Conservation (phyloP, 2,113 vertebrate genomes). For the Siphamia tubifer region DNA sequence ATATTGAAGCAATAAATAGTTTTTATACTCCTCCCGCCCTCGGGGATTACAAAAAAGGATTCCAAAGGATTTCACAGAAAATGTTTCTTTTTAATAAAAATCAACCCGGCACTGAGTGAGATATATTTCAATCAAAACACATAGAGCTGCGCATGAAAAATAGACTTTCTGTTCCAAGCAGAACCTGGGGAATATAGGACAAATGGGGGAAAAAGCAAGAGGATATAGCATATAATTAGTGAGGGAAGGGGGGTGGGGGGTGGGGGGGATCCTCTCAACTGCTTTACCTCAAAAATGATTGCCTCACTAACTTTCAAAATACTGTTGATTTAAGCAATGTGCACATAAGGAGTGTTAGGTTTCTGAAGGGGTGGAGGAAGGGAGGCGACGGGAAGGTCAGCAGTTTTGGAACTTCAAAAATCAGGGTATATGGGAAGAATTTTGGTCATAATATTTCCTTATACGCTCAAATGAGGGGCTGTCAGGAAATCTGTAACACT, state of each 20-base stretch:
- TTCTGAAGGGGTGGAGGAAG: conserved; percentile 30
- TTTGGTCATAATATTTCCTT: conserved; percentile 43
- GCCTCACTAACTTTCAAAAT: conserved; percentile 71
- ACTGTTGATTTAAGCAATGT: conserved; percentile 73
- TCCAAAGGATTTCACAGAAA: conserved; percentile 45
- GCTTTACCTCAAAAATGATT: conserved; percentile 61
- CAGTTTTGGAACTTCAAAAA: conserved; percentile 46
- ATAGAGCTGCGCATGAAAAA: conserved; percentile 44
- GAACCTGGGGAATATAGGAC: conserved; percentile 58
- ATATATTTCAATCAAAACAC: conserved; percentile 63
- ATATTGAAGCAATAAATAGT: conserved; percentile 64
- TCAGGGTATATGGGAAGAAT: conserved; percentile 36
- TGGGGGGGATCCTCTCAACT: conserved; percentile 27
- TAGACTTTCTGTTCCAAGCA: conserved; percentile 51
- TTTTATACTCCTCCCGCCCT: conserved; percentile 29
- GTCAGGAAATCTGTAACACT: neutral
- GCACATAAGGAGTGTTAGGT: conserved; percentile 53
- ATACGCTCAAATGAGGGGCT: conserved; percentile 18
- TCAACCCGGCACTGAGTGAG: conserved; percentile 37
- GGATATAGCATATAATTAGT: neutral
- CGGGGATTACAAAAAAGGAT: conserved; percentile 50
- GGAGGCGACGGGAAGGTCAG: conserved; percentile 37
- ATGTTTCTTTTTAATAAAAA: conserved; percentile 66
- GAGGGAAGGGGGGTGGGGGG: neutral
- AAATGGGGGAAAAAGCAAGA: conserved; percentile 30